A percentile compares a stretch with the other conserved stretches of the same genome.
These are phyloP conservation scores for Nylanderia fulva DNA, from an alignment of 1,140 invertebrate species.

Conservation along the genomic window DNA sequence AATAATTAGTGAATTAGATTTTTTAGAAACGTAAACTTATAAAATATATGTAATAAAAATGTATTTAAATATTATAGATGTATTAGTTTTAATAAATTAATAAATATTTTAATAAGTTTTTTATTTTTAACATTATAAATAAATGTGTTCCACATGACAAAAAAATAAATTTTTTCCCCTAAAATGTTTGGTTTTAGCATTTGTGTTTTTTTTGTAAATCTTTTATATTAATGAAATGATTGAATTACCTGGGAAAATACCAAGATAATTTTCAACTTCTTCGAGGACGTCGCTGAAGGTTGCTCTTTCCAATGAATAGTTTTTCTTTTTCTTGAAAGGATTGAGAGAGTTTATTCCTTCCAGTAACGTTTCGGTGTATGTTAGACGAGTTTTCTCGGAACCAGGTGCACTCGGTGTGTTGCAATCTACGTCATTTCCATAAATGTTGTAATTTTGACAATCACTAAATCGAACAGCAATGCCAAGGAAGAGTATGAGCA, in stretches of 20 bases:
- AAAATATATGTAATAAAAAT: no score
- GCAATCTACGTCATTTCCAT: no score
- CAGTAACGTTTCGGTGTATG: accelerated
- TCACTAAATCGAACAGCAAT: slow-evolving; percentile 18
- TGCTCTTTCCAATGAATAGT: not conserved
- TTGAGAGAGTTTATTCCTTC: not conserved
- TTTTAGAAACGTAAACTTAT: no score
- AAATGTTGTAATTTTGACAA: not conserved
- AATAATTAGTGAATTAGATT: no score
- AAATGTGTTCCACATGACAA: not conserved
- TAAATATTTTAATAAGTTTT: no score
- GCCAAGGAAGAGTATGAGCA: not conserved
- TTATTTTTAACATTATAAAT: no score
- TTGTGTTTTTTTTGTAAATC: not conserved
- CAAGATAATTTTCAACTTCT: not conserved
- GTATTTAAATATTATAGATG: no score
- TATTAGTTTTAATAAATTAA: no score
- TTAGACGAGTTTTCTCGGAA: not conserved
- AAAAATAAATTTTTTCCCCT: not conserved
- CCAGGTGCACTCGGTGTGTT: not conserved
- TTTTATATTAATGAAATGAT: not conserved
- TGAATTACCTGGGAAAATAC: slow-evolving; percentile 10
- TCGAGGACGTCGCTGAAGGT: not conserved
- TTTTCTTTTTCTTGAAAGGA: no score
- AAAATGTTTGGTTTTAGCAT: not conserved